Base-by-base conservation (phyloP, 2,113 vertebrate species). In the Gavialis gangeticus region DNA sequence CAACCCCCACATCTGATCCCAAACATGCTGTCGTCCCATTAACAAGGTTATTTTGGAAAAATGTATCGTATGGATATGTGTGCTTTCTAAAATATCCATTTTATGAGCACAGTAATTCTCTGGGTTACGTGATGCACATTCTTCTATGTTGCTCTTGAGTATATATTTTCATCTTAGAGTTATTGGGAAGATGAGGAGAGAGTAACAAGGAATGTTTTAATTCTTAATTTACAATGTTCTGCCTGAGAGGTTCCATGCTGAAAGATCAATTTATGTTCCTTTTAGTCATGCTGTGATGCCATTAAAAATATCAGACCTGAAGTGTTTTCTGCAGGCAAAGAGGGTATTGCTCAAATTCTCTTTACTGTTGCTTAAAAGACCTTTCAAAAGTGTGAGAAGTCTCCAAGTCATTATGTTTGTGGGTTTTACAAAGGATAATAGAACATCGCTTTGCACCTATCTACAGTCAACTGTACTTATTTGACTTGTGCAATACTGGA, bases 111-210 rank as follows among this genome's bases (percentile, higher is more conserved):
- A 54, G 24, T 4, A 12, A 56, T 7, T 3, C 16, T 67, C 66
- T 62, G n/a, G 5, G 21, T 34, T 79, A 46, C 25, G 14, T 58
- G 27, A 55, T 0, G 1, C 21, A 17, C 1, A 10, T 4, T 57
- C 8, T 34, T 22, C 71, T 19, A 54, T 2, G 55, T 46, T 80
- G 73, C 18, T 64, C 25, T 73, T 73, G 69, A 28, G 12, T 46
- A 67, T 14, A 92, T 71, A 71, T 46, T 89, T 92, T 58, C 58
- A 62, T 62, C 69, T 80, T 56, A 83, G 58, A 81, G 10, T 27
- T 87, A 55, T 59, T 67, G 25, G 60, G 57, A 75, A 71, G 28
- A 73, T 79, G 64, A 91, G 60, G 55, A 1, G 7, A 89, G 24
- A 30, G 37, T 46, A 90, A 85, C 0, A 1, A 17, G 58, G 55